These are phyloP conservation scores for Itoplectis maculator DNA, from an alignment of 2,888 invertebrate genomes.

Conservation along the genomic window DNA sequence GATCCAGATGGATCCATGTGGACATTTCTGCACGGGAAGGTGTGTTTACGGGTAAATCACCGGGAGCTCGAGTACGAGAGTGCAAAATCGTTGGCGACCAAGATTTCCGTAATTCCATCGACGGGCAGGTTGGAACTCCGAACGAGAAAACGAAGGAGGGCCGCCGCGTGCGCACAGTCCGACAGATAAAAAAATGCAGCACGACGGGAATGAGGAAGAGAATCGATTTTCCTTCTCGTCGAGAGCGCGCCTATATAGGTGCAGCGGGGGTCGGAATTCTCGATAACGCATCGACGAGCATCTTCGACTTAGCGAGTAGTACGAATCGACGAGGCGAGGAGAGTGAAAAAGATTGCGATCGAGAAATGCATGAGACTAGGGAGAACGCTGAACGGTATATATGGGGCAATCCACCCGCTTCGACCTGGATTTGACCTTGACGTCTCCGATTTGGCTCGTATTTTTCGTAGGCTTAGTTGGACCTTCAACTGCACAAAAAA, in stretches of 20 bases:
- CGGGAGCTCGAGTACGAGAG: slow-evolving; percentile 13
- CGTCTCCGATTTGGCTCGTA: no score
- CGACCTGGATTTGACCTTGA: no score
- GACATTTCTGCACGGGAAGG: no score
- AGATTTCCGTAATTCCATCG: slow-evolving; percentile 33
- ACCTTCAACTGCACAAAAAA: no score
- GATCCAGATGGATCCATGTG: no score
- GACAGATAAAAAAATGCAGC: slow-evolving; percentile 43
- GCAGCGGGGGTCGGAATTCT: slow-evolving; percentile 36
- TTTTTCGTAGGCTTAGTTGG: no score
- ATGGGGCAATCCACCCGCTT: no score
- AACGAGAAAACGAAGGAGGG: slow-evolving; percentile 13
- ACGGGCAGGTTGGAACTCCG: slow-evolving; percentile 11
- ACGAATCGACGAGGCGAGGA: slow-evolving; percentile 21
- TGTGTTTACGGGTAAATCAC: slow-evolving; percentile 20
- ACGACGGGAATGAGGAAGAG: slow-evolving; percentile 34
- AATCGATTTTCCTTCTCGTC: slow-evolving; percentile 56
- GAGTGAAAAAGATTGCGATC: slow-evolving; percentile 53
- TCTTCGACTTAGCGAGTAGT: slow-evolving; percentile 28
- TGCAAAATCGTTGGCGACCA: slow-evolving; percentile 25
- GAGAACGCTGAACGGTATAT: slow-evolving; percentile 38
- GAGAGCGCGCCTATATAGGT: slow-evolving; percentile 5
- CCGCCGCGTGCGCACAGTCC: slow-evolving; percentile 2
- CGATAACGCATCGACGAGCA: slow-evolving; percentile 33
- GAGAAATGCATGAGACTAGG: slow-evolving; percentile 13